Percentiles rank a stretch among this genome's conserved stretches.
Evolutionary conservation across 2,113 vertebrate genomes (phyloP).

Genomic region (Cyanoramphus novaezelandiae): DNA sequence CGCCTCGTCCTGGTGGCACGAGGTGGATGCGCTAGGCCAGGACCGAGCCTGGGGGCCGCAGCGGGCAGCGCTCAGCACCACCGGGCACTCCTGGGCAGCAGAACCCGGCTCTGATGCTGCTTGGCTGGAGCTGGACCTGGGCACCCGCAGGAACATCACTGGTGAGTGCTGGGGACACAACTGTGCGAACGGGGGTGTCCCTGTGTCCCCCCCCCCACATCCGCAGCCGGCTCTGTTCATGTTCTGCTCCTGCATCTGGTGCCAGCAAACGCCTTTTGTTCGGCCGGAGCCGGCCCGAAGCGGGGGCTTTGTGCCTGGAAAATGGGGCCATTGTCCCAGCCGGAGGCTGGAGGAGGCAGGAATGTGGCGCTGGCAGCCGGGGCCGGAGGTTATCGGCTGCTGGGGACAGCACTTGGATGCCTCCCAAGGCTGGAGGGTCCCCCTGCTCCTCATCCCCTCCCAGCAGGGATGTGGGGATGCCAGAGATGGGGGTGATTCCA

Average conservation of each 20-base stretch:
- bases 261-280: constrained; percentile 44
- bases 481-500: not conserved
- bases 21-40: constrained; percentile 56
- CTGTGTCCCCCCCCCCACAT: no score
- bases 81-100: constrained; percentile 66
- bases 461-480: not conserved
- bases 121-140: constrained; percentile 84
- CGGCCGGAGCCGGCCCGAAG: not conserved
- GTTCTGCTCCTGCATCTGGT: constrained; percentile 37
- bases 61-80: constrained; percentile 2
- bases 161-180: constrained; percentile 54
- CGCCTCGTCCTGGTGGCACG: constrained; percentile 77
- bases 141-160: constrained; percentile 77
- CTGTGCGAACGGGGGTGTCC: not conserved
- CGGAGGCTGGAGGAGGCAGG: constrained; percentile 15
- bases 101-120: not conserved
- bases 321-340: constrained; percentile 49
- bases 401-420: not conserved
- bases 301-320: constrained; percentile 26
- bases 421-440: not conserved
- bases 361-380: not conserved
- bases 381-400: not conserved
- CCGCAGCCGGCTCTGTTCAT: not conserved
- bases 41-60: constrained; percentile 47
- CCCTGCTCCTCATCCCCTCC: not conserved